Conservation (phyloP, 2,888 invertebrate genomes). For the Cotesia congregata region DNA sequence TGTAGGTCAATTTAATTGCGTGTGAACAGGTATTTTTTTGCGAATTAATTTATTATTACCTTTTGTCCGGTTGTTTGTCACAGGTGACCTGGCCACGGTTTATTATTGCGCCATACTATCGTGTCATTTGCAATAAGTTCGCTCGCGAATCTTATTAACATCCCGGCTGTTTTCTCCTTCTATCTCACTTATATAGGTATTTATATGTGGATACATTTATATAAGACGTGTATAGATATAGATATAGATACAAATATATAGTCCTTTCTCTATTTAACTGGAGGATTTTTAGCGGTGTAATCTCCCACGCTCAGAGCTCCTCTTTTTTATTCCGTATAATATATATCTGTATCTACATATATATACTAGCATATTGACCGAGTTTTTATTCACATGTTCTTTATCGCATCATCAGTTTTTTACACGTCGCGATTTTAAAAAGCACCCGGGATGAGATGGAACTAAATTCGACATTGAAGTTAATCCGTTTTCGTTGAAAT, state of each 20-base stretch:
- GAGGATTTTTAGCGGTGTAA: neutral
- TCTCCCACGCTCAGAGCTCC: neutral
- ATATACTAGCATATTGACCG: constrained; percentile 11
- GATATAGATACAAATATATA: neutral
- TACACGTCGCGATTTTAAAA: constrained; percentile 6
- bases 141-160: constrained; percentile 6
- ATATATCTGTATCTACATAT: neutral
- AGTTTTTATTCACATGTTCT: constrained; percentile 18
- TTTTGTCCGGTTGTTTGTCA: constrained; percentile 2
- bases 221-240: neutral
- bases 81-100: neutral
- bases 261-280: neutral
- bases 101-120: neutral
- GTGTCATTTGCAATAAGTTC: constrained; percentile 11
- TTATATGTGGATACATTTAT: neutral
- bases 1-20: neutral
- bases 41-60: neutral
- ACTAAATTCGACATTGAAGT: constrained; percentile 21
- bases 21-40: constrained; percentile 1
- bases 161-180: neutral
- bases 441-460: constrained; percentile 4
- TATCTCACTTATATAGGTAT: neutral
- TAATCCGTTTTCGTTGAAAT: constrained; percentile 21
- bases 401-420: constrained; percentile 21
- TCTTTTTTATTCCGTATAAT: neutral